These are phyloP conservation scores for Lymantria dispar DNA, from an alignment of 2,888 invertebrate genomes.

Conservation along the genomic window DNA sequence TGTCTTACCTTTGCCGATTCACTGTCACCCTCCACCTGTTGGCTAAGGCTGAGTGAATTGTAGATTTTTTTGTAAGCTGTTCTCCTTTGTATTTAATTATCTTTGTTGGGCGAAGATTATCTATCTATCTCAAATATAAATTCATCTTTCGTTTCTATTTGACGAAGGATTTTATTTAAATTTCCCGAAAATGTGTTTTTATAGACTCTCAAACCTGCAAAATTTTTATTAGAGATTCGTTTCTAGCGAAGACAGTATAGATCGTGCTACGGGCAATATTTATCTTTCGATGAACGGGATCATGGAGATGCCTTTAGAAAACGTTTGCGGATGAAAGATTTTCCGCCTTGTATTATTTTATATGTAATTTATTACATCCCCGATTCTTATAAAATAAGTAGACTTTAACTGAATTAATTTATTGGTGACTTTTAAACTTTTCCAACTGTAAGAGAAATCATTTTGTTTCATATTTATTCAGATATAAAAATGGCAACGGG, in stretches of 20 bases:
- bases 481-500: conserved; percentile 26
- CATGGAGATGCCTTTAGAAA: conserved; percentile 66
- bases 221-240: conserved; percentile 64
- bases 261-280: conserved; percentile 69
- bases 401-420: conserved; percentile 42
- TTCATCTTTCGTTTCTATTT: conserved; percentile 22
- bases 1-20: conserved; percentile 64
- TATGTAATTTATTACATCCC: conserved; percentile 72
- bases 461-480: conserved; percentile 20
- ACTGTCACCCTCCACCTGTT: conserved; percentile 48
- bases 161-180: conserved; percentile 31
- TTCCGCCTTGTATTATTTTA: conserved; percentile 73
- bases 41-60: conserved; percentile 54
- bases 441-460: conserved; percentile 22
- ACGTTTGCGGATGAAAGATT: conserved; percentile 71
- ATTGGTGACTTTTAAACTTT: conserved; percentile 33
- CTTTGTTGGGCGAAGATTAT: conserved; percentile 31
- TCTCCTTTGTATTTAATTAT: conserved; percentile 48
- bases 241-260: conserved; percentile 54
- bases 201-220: conserved; percentile 35
- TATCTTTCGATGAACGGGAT: conserved; percentile 50
- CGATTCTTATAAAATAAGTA: conserved; percentile 46
- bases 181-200: conserved; percentile 34
- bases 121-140: conserved; percentile 31
- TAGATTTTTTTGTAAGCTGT: conserved; percentile 48